phyloP scores from a whole-genome alignment of 2,113 vertebrate genomes.

The Bubalus kerabau region DNA sequence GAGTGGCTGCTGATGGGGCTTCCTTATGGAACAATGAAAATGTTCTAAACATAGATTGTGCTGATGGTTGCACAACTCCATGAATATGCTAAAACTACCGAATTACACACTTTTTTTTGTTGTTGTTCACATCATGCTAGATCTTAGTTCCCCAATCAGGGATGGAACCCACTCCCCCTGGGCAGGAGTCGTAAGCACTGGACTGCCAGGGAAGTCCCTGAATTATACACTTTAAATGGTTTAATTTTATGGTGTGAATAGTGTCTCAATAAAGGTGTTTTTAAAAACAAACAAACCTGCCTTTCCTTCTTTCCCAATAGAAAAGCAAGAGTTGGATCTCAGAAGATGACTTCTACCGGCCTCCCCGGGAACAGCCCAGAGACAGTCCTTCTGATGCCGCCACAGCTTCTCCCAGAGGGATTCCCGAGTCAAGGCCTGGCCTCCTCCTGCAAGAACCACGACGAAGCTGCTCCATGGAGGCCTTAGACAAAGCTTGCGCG shows the following conservation, averaged over 20 bases:
- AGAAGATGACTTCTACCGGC: constrained; percentile 92
- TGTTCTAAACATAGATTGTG: not conserved
- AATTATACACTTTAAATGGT: not conserved
- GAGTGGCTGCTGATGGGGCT: not conserved
- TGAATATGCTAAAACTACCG: not conserved
- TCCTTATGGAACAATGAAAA: not conserved
- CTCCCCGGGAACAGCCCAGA: not conserved
- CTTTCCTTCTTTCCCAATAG: constrained; percentile 69
- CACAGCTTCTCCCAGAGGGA: not conserved
- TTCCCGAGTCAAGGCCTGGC: not conserved
- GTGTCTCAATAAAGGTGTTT: not conserved
- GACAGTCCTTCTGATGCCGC: not conserved
- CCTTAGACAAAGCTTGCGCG: constrained; percentile 57
- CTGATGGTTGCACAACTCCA: not conserved
- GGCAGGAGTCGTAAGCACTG: not conserved
- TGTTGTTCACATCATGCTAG: not conserved
- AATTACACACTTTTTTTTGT: not conserved
- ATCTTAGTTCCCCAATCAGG: not conserved
- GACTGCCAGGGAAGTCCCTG: not conserved
- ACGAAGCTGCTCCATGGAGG: not conserved
- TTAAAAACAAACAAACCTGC: not conserved
- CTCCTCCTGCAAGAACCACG: constrained; percentile 42
- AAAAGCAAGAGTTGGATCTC: constrained; percentile 91
- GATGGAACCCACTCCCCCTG: not conserved
- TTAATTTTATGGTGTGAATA: not conserved